Conservation (phyloP, 2,113 vertebrate species). For the Odontophorus gujanensis region DNA sequence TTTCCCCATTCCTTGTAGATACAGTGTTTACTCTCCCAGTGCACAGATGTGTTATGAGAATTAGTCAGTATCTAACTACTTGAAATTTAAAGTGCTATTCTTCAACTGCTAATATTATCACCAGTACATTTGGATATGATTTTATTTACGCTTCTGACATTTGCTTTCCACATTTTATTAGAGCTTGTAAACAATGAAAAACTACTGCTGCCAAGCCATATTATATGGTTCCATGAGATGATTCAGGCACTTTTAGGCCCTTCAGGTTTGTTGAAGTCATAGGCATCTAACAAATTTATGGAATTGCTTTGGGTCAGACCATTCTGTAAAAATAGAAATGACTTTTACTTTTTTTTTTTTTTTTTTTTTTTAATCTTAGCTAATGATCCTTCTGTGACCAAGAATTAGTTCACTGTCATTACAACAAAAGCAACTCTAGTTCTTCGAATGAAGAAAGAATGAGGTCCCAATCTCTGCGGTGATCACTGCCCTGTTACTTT, state of each 20-base stretch:
- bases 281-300: background rate
- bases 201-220: background rate
- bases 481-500: constrained; percentile 33
- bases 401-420: background rate
- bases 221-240: background rate
- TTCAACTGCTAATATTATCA: constrained; percentile 9
- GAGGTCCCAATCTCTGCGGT: background rate
- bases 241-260: background rate
- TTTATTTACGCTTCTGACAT: constrained; percentile 36
- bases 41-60: background rate
- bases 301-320: background rate
- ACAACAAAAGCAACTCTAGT: constrained; percentile 7
- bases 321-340: background rate
- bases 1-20: background rate
- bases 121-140: background rate
- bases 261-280: background rate
- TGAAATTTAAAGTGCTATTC: constrained; percentile 2
- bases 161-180: constrained; percentile 28
- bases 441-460: constrained; percentile 26
- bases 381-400: background rate
- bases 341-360: background rate
- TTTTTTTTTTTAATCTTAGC: background rate
- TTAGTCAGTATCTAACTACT: background rate
- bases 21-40: background rate
- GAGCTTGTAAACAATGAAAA: background rate